Conservation (phyloP, 2,888 invertebrate species). For the Altica lythri region DNA sequence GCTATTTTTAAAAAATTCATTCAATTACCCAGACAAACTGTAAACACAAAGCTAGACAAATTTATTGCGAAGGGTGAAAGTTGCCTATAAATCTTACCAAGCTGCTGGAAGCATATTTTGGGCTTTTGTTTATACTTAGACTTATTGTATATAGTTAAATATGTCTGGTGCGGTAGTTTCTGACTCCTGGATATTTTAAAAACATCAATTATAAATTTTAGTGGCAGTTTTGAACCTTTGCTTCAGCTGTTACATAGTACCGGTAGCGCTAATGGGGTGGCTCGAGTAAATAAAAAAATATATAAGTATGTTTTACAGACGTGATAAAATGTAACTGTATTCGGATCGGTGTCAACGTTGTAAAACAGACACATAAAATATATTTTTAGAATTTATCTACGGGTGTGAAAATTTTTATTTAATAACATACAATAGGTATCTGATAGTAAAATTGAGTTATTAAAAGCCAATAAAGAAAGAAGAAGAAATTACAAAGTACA, state of each 20-base stretch:
- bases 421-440: too few species aligned
- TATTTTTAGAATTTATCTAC: too few species aligned
- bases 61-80: slow-evolving; percentile 11
- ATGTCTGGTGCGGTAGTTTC: slow-evolving; percentile 6
- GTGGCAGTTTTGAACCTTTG: background rate
- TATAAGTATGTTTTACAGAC: background rate
- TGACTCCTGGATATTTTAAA: slow-evolving; percentile 4
- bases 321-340: slow-evolving; percentile 7
- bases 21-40: slow-evolving; percentile 1
- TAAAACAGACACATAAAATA: background rate
- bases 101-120: slow-evolving; percentile 7
- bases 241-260: slow-evolving; percentile 1
- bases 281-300: slow-evolving; percentile 3
- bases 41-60: slow-evolving; percentile 6
- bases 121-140: slow-evolving; percentile 8
- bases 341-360: background rate
- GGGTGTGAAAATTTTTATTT: too few species aligned
- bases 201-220: slow-evolving; percentile 7
- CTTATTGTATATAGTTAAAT: slow-evolving; percentile 1
- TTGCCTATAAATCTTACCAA: background rate
- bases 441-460: too few species aligned
- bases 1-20: slow-evolving; percentile 12
- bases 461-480: too few species aligned
- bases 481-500: too few species aligned
- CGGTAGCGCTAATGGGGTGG: background rate